Evolutionary conservation across 2,797 vertebrate genomes (phyloP).

Genomic region (Coluber constrictor): DNA sequence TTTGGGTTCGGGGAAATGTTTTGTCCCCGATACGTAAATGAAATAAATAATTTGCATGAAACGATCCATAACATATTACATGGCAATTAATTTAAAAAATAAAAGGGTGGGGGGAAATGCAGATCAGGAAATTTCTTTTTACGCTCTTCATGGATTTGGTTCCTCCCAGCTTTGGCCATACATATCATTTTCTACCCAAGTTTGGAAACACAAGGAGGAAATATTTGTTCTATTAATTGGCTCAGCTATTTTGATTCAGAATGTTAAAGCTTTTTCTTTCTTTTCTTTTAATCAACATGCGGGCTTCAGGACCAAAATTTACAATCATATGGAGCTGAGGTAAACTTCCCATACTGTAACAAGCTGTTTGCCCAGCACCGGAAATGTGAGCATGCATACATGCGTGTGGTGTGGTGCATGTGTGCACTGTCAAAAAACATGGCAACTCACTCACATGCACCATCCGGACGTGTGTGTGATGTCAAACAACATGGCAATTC

Average conservation of each 20-base stretch:
- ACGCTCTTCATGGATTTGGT: slow-evolving; percentile 69
- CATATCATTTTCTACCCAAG: slow-evolving; percentile 70
- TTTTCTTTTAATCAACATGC: slow-evolving; percentile 6
- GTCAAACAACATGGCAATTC: too few relatives aligned
- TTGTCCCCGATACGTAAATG: slow-evolving; percentile 35
- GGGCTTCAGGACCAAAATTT: slow-evolving; percentile 26
- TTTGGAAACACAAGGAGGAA: slow-evolving; percentile 65
- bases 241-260: slow-evolving; percentile 41
- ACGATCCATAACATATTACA: slow-evolving; percentile 91
- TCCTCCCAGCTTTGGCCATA: slow-evolving; percentile 67
- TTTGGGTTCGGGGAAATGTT: slow-evolving; percentile 67
- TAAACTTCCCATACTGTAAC: neutral
- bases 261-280: slow-evolving; percentile 20
- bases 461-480: too few relatives aligned
- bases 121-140: slow-evolving; percentile 72
- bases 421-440: too few relatives aligned
- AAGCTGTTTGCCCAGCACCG: too few relatives aligned
- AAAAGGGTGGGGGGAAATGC: slow-evolving; percentile 55
- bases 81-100: slow-evolving; percentile 73
- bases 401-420: too few relatives aligned
- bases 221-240: slow-evolving; percentile 69
- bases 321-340: neutral
- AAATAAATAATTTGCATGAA: slow-evolving; percentile 67
- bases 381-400: too few relatives aligned
- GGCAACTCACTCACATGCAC: too few relatives aligned